Evolutionary conservation across 1,140 invertebrate species (phyloP).

Genomic region (Acromyrmex heyeri): DNA sequence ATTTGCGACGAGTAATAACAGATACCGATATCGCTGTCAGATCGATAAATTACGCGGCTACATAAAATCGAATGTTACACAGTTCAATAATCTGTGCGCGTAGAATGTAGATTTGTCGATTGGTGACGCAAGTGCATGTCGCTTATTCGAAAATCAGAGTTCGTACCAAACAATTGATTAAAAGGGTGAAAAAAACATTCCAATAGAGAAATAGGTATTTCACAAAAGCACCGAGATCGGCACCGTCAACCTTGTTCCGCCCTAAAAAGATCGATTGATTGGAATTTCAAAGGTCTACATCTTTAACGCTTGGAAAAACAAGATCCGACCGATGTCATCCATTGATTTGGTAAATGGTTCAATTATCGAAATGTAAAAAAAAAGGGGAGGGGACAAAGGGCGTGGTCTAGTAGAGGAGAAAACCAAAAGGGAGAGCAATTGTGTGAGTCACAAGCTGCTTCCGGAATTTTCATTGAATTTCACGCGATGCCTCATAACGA

Average conservation of each 20-base stretch:
- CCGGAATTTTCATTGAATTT: conserved; percentile 69
- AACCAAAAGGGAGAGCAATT: conserved; percentile 36
- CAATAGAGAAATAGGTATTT: conserved; percentile 22
- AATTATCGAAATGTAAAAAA: conserved; percentile 51
- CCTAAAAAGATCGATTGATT: conserved; percentile 13
- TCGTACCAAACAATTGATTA: conserved; percentile 47
- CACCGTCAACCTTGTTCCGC: conserved; percentile 8
- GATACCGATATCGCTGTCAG: background rate
- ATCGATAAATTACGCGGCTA: conserved; percentile 68
- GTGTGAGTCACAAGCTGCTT: conserved; percentile 46
- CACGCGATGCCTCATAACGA: conserved; percentile 55
- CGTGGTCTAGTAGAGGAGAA: background rate
- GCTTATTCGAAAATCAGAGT: conserved; percentile 55
- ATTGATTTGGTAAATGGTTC: conserved; percentile 35
- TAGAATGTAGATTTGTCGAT: conserved; percentile 60
- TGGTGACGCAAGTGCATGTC: conserved; percentile 30
- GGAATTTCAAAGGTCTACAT: conserved; percentile 35
- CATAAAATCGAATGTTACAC: conserved; percentile 66
- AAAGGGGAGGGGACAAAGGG: background rate
- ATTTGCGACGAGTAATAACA: conserved; percentile 65
- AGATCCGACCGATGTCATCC: conserved; percentile 2
- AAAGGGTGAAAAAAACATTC: conserved; percentile 20
- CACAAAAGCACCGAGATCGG: background rate
- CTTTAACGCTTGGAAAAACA: conserved; percentile 31
- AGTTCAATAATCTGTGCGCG: conserved; percentile 54